These are phyloP conservation scores for Euphydryas editha DNA, from an alignment of 2,888 invertebrate genomes.

Conservation along the genomic window DNA sequence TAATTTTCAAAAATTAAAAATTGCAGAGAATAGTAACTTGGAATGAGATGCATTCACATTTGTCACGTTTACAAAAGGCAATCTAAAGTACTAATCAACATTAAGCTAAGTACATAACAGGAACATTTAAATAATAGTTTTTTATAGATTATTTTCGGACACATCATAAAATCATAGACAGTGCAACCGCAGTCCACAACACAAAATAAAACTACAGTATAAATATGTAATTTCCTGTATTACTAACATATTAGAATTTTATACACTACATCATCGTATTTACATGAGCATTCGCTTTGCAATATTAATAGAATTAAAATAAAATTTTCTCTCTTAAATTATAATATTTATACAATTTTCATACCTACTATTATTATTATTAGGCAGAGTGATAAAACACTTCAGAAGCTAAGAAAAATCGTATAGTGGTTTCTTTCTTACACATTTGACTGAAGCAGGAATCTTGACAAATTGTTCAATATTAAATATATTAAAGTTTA, in stretches of 20 bases:
- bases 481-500: neutral
- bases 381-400: constrained; percentile 76
- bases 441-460: constrained; percentile 9
- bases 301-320: constrained; percentile 81
- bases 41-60: no score
- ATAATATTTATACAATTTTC: constrained; percentile 75
- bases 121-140: no score
- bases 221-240: constrained; percentile 63
- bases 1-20: no score
- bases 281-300: constrained; percentile 82
- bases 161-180: no score
- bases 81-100: no score
- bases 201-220: constrained; percentile 30
- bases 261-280: constrained; percentile 80
- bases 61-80: no score
- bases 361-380: constrained; percentile 65
- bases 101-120: no score
- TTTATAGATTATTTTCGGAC: no score
- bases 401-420: constrained; percentile 53
- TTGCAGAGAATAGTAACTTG: no score
- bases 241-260: constrained; percentile 80
- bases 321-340: constrained; percentile 75
- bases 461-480: neutral
- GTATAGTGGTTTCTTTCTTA: constrained; percentile 31
- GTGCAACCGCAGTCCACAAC: no score